phyloP scores from a whole-genome alignment of 2,888 invertebrate genomes.

The Nasonia oneida region DNA sequence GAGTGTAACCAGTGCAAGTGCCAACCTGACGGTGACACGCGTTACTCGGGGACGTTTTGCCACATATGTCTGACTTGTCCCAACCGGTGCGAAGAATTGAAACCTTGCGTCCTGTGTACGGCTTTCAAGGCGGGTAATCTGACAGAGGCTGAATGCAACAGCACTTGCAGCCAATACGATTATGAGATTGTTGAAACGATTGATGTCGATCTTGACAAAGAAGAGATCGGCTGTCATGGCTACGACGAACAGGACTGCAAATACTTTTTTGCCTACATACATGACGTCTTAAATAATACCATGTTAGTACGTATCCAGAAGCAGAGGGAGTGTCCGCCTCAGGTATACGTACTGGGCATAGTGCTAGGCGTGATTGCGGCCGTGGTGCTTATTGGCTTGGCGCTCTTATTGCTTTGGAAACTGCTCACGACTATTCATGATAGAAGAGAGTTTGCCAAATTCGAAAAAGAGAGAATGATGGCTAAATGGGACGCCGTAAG shows the following conservation, averaged over 20 bases:
- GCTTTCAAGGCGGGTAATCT: slow-evolving; percentile 90
- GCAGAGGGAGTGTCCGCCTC: slow-evolving; percentile 91
- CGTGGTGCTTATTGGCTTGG: slow-evolving; percentile 96
- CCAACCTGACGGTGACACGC: slow-evolving; percentile 82
- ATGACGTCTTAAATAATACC: slow-evolving; percentile 83
- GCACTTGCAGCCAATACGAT: slow-evolving; percentile 82
- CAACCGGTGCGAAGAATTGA: slow-evolving; percentile 93
- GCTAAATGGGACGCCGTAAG: slow-evolving; percentile 99
- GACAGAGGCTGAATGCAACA: slow-evolving; percentile 83
- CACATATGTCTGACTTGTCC: slow-evolving; percentile 97
- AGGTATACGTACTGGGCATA: slow-evolving; percentile 90
- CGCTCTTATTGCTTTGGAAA: slow-evolving; percentile 97
- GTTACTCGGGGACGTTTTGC: slow-evolving; percentile 93
- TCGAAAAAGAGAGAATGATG: slow-evolving; percentile 98
- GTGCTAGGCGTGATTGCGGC: slow-evolving; percentile 97
- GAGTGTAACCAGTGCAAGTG: slow-evolving; percentile 95
- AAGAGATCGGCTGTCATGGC: slow-evolving; percentile 90
- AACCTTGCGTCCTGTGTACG: slow-evolving; percentile 96
- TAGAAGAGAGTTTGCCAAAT: slow-evolving; percentile 96
- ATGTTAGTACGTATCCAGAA: slow-evolving; percentile 89
- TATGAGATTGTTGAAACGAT: slow-evolving; percentile 80
- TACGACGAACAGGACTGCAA: slow-evolving; percentile 95
- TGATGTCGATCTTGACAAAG: slow-evolving; percentile 86
- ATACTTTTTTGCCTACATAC: slow-evolving; percentile 95
- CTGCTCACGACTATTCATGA: slow-evolving; percentile 98